phyloP scores from a whole-genome alignment of 2,888 invertebrate species.

The Ashinkailepas kermadecensis region DNA sequence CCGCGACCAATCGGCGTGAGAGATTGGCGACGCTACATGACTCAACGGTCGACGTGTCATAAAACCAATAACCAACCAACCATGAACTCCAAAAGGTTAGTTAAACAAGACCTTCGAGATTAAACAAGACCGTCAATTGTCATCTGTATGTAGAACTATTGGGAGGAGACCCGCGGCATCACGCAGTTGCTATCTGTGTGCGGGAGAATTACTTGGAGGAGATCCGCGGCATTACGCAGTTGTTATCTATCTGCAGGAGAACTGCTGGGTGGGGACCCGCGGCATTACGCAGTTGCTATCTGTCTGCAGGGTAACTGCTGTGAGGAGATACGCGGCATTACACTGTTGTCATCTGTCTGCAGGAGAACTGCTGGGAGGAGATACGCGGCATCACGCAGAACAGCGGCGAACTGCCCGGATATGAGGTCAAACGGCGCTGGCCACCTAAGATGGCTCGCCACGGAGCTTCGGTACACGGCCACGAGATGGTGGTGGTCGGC shows the following conservation, averaged over 20 bases:
- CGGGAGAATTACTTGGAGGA: not conserved
- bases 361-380: conserved; percentile 1
- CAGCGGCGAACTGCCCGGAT: not conserved
- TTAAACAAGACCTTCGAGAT: too few relatives aligned
- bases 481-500: conserved; percentile 77
- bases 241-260: not conserved
- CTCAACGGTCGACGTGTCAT: too few relatives aligned
- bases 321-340: not conserved
- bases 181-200: not conserved
- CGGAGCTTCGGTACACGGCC: conserved; percentile 74
- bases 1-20: too few relatives aligned
- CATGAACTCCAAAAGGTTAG: too few relatives aligned
- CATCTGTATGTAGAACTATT: too few relatives aligned
- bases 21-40: too few relatives aligned
- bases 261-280: not conserved
- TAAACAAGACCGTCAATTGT: too few relatives aligned
- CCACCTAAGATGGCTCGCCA: conserved; percentile 85
- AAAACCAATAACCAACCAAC: too few relatives aligned
- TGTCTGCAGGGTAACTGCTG: not conserved
- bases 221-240: not conserved
- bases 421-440: conserved; percentile 25
- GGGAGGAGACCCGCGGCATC: too few relatives aligned
- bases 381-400: not conserved
- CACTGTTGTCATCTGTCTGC: not conserved
- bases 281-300: not conserved